Base-by-base conservation (phyloP, 2,113 vertebrate species). In the Nestor notabilis region DNA sequence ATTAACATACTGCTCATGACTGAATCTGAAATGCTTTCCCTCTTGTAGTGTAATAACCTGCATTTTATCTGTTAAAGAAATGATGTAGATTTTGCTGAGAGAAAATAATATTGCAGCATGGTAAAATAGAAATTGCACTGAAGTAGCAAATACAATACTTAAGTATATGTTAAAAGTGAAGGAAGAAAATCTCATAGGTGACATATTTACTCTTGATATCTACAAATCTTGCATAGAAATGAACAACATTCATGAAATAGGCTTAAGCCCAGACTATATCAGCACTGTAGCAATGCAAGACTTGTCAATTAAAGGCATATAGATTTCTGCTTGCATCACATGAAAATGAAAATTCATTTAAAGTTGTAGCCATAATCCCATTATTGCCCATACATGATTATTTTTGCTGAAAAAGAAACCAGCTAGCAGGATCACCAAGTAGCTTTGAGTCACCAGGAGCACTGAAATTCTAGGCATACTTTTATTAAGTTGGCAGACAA, bases 1-100 rank as follows among this genome's bases (percentile, higher is more conserved):
- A 97, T 98, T 98, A 98, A 93, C 97, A 97, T 98, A 97, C 93
- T 98, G 97, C 93, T 98, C 96, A 97, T 94, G 92, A 97, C 95
- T 97, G 90, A 97, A 93, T 92, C 81, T 95, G 87, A 98, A 98
- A 97, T 96, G 92, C 89, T 96, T 98, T 97, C 65, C 93, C 90
- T 97, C 56, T 97, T 89, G 60, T 88, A 87, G 58, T 93, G 82
- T 94, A 97, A 97, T 96, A 97, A 86, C 37, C 80, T 83, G 64
- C 58, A 97, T 97, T 98, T 97, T 93, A 56, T 96, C 80, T 89
- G 83, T 91, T 94, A 95, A 95, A 95, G 78, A 86, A 87, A 88
- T 82, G 2, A 49, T 77, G 61, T 76, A 43, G 58, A 77, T 93
- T 97, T 94, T 46, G 53, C 68, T 96, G 71, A 79, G 94, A 95